These are phyloP conservation scores for Rhabdomys dilectus DNA, from an alignment of 2,113 vertebrate genomes.

Conservation along the genomic window DNA sequence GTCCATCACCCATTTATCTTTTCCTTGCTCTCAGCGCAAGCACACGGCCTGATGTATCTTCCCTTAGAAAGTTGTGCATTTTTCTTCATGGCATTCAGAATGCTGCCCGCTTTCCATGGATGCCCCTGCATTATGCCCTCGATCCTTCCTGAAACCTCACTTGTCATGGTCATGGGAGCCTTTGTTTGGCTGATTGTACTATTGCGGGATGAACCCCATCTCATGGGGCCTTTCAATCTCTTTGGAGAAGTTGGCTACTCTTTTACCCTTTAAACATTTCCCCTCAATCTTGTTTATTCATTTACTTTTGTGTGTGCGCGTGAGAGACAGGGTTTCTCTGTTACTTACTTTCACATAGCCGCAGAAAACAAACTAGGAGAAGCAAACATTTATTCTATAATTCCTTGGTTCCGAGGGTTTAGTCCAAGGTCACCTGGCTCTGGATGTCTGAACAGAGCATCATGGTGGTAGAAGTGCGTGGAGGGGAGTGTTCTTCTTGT, in stretches of 20 bases:
- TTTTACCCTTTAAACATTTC: background rate
- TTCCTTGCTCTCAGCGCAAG: constrained; percentile 5
- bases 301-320: background rate
- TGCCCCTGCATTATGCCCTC: background rate
- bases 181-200: background rate
- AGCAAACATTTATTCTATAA: background rate
- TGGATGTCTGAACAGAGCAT: too few relatives aligned
- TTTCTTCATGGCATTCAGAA: background rate
- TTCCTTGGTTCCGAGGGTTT: background rate
- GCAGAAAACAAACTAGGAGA: background rate
- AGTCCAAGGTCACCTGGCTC: too few relatives aligned
- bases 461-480: background rate
- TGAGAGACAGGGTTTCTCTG: background rate
- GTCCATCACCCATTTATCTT: background rate
- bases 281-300: background rate
- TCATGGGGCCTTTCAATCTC: background rate
- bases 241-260: background rate
- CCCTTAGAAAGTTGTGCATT: constrained; percentile 20
- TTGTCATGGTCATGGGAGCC: rapidly evolving
- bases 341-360: background rate
- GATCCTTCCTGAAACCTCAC: background rate
- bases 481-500: background rate
- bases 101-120: background rate
- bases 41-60: background rate
- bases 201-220: background rate